Percentiles rank a stretch among this genome's conserved stretches.
Conservation (phyloP, 53 echinoderm and acorn worm genomes). For the Stichopus horrens region DNA sequence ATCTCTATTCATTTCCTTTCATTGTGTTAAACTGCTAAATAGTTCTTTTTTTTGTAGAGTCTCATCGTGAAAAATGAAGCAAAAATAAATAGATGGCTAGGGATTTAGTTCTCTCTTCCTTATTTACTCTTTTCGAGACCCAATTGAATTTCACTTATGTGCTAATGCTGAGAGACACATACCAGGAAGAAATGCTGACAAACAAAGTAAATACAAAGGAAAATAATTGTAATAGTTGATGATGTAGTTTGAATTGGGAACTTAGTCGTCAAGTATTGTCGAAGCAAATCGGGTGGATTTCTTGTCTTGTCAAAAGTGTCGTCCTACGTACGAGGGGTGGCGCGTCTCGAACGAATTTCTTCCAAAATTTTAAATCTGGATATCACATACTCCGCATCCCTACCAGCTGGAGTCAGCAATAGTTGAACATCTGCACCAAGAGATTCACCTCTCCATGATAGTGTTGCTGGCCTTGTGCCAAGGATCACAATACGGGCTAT, state of each 20-base stretch:
- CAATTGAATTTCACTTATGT: not conserved
- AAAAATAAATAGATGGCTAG: not conserved
- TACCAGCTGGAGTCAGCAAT: not conserved
- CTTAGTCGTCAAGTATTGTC: too few relatives aligned
- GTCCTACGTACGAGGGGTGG: not conserved
- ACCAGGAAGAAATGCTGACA: not conserved
- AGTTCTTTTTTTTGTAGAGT: not conserved
- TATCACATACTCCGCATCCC: not conserved
- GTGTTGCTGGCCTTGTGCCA: not conserved
- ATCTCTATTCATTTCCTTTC: not conserved
- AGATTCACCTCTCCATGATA: not conserved
- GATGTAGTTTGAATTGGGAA: too few relatives aligned
- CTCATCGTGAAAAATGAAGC: not conserved
- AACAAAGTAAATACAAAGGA: not conserved
- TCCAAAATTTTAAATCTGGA: not conserved
- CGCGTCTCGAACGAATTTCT: not conserved
- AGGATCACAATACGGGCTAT: slow-evolving; percentile 11
- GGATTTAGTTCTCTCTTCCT: not conserved
- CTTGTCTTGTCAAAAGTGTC: not conserved
- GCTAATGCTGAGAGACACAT: not conserved
- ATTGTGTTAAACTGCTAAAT: not conserved
- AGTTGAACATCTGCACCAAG: not conserved
- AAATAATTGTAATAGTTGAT: too few relatives aligned
- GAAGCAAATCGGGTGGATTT: not conserved
- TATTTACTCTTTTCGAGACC: not conserved